Percentiles rank a stretch among this genome's conserved stretches.
Evolutionary conservation across 2,888 invertebrate genomes (phyloP).

Genomic region (Epirrhoe alternata): DNA sequence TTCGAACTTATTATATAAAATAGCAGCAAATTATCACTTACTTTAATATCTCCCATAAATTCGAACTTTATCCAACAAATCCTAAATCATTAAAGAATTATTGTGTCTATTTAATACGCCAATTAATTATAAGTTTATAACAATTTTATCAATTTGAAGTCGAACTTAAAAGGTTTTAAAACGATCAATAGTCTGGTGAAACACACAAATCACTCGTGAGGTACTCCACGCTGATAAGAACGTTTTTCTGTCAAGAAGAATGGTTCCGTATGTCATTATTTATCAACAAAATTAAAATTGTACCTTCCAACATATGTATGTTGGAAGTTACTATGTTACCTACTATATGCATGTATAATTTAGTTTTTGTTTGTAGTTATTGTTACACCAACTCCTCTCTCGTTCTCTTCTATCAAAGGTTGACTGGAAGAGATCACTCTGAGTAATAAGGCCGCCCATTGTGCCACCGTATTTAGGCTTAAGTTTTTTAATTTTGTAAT

Average conservation of each 20-base stretch:
- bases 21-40: not conserved
- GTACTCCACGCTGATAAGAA: constrained; percentile 32
- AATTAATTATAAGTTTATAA: constrained; percentile 80
- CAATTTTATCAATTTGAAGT: constrained; percentile 64
- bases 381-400: too few species aligned
- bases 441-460: too few species aligned
- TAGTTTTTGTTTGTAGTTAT: too few species aligned
- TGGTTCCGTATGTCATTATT: constrained; percentile 46
- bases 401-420: too few species aligned
- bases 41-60: constrained; percentile 6
- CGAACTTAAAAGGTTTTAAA: constrained; percentile 79
- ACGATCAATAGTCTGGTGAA: constrained; percentile 71
- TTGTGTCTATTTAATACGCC: constrained; percentile 63
- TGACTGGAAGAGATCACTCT: too few species aligned
- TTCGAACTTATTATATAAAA: too few species aligned
- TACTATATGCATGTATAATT: too few species aligned
- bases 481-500: too few species aligned
- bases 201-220: constrained; percentile 71
- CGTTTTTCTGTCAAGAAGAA: constrained; percentile 29
- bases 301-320: too few species aligned
- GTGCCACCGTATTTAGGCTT: too few species aligned
- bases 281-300: not conserved
- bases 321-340: too few species aligned
- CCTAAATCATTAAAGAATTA: constrained; percentile 40
- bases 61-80: constrained; percentile 12